phyloP scores from a whole-genome alignment of 2,797 vertebrate species.

The Harpagifer antarcticus region DNA sequence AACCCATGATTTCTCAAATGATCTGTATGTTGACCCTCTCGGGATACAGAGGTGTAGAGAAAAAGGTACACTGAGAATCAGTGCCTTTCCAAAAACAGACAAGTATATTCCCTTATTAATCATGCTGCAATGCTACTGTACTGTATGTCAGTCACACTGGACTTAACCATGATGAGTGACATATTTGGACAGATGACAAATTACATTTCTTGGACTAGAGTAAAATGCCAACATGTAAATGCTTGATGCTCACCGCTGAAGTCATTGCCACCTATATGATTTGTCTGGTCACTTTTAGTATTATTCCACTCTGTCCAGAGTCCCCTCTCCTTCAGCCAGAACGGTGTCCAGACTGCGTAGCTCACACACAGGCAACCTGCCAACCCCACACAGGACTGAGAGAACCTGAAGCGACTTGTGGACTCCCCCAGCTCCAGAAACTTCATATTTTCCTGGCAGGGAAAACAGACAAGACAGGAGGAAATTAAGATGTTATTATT shows the following conservation, averaged over 20 bases:
- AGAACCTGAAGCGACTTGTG: constrained; percentile 80
- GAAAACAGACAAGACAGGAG: neutral
- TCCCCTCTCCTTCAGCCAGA: constrained; percentile 79
- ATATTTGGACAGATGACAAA: neutral
- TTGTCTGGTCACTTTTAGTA: constrained; percentile 39
- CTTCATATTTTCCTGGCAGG: constrained; percentile 62
- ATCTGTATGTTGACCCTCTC: constrained; percentile 20
- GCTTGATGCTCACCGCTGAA: constrained; percentile 74
- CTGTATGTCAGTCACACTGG: constrained; percentile 2
- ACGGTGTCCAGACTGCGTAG: constrained; percentile 81
- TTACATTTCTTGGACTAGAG: neutral
- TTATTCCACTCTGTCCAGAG: constrained; percentile 77
- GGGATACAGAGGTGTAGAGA: constrained; percentile 24
- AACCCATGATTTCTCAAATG: constrained; percentile 6
- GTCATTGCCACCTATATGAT: neutral
- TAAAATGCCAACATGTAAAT: neutral
- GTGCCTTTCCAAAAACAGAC: constrained; percentile 15
- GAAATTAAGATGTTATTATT: neutral
- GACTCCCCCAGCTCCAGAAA: constrained; percentile 67
- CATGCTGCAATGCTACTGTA: neutral
- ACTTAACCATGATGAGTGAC: constrained; percentile 4
- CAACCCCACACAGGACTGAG: constrained; percentile 80
- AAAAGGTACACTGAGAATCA: constrained; percentile 7
- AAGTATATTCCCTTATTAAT: constrained; percentile 14
- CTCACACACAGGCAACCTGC: constrained; percentile 80